Percentiles rank a stretch among this genome's conserved stretches.
Evolutionary conservation across 2,888 invertebrate species (phyloP).

Genomic region (Eilema sororculum): DNA sequence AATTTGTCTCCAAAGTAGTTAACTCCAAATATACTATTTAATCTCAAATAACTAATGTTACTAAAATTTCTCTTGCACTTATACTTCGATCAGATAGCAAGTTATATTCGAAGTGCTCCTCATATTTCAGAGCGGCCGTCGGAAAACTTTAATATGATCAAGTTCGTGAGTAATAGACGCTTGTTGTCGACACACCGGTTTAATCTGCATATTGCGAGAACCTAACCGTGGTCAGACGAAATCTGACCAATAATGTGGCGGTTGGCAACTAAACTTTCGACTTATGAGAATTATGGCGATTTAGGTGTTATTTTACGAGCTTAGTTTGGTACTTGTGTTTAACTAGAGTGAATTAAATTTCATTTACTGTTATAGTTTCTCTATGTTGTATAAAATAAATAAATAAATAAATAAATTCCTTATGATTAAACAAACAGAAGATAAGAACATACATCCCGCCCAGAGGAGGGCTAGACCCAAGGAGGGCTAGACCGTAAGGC

Average conservation of each 20-base stretch:
- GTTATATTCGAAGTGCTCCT: constrained; percentile 59
- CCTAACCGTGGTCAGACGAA: constrained; percentile 60
- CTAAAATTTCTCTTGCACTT: constrained; percentile 46
- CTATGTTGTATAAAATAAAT: no score
- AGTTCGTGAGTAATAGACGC: constrained; percentile 75
- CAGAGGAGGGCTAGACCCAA: no score
- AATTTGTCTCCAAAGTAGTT: not conserved
- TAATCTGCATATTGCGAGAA: constrained; percentile 64
- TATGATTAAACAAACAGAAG: not conserved
- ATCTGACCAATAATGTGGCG: constrained; percentile 64
- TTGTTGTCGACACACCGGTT: constrained; percentile 62
- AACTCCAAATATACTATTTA: constrained; percentile 25
- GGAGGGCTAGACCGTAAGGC: no score
- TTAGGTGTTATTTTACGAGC: constrained; percentile 39
- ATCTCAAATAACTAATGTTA: constrained; percentile 32
- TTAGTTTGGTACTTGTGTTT: not conserved
- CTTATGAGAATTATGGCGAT: constrained; percentile 58
- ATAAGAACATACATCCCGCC: no score
- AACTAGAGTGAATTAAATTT: constrained; percentile 4
- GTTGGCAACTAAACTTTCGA: constrained; percentile 55
- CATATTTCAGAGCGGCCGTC: constrained; percentile 66
- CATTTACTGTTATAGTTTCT: not conserved
- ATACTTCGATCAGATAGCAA: constrained; percentile 53
- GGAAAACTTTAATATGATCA: constrained; percentile 73
- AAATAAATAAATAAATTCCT: no score